phyloP scores from a whole-genome alignment of 2,113 vertebrate species.

The Cynocephalus volans region DNA sequence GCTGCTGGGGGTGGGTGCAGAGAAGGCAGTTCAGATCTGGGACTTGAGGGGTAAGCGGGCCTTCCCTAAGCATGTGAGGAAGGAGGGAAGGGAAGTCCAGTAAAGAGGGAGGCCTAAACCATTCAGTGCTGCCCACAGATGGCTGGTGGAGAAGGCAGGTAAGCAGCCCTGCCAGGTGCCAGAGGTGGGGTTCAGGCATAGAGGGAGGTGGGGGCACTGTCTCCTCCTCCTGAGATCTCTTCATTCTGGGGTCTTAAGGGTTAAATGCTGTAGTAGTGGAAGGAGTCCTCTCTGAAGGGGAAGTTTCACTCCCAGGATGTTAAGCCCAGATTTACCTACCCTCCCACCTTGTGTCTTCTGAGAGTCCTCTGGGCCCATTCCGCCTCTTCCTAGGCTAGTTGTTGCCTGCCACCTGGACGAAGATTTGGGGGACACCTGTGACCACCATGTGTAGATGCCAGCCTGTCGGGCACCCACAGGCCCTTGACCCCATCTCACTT shows the following conservation, averaged over 20 bases:
- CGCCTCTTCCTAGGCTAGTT: neutral
- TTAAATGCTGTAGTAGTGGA: neutral
- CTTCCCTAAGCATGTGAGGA: neutral
- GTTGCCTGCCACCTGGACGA: neutral
- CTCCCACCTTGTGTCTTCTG: neutral
- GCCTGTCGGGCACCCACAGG: neutral
- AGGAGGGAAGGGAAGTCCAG: neutral
- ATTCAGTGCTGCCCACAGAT: neutral
- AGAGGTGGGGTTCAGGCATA: neutral
- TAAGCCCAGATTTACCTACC: neutral
- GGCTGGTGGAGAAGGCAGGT: neutral
- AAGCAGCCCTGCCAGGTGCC: neutral
- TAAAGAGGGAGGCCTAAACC: neutral
- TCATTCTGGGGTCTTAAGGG: neutral
- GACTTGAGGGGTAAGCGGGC: neutral
- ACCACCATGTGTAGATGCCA: neutral
- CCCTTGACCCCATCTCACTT: neutral
- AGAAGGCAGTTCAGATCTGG: neutral
- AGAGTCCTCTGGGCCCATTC: neutral
- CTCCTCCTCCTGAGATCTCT: neutral
- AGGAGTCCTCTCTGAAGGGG: neutral
- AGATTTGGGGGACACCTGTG: neutral
- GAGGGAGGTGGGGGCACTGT: neutral
- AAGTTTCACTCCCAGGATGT: neutral
- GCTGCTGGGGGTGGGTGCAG: too few species aligned